These are phyloP conservation scores for Physocephala rufipes DNA, from an alignment of 2,888 invertebrate species.

Conservation along the genomic window DNA sequence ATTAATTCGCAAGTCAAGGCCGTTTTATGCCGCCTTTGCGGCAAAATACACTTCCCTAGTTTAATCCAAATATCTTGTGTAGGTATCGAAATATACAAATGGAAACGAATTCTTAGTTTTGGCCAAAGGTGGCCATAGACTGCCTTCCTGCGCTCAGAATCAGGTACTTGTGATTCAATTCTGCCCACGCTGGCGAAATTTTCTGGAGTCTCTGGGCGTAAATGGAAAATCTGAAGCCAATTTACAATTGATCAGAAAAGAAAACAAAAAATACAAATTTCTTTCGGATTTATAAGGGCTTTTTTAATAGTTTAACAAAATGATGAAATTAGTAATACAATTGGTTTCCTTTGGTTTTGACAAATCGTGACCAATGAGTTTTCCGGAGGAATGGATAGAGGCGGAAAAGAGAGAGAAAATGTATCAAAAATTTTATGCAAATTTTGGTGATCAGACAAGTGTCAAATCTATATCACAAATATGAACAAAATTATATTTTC, in stretches of 20 bases:
- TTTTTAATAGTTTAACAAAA: conserved; percentile 10
- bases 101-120: conserved; percentile 34
- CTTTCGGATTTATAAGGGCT: conserved; percentile 23
- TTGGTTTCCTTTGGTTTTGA: too few species aligned
- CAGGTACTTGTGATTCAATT: conserved; percentile 45
- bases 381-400: conserved; percentile 3
- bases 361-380: background rate
- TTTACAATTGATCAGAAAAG: conserved; percentile 16
- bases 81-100: conserved; percentile 13
- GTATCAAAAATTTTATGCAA: background rate
- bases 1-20: background rate
- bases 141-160: conserved; percentile 49
- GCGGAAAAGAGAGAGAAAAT: background rate
- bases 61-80: background rate
- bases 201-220: conserved; percentile 11
- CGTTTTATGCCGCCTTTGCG: conserved; percentile 48
- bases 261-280: background rate
- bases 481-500: too few species aligned
- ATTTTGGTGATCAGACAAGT: background rate
- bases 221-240: conserved; percentile 25
- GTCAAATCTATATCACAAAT: too few species aligned
- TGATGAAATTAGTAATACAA: conserved; percentile 17
- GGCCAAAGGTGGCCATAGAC: conserved; percentile 46
- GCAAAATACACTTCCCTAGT: conserved; percentile 23
- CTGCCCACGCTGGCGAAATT: conserved; percentile 49